Percentiles rank a stretch among this genome's conserved stretches.
Conservation (phyloP, 1,140 invertebrate genomes). For the Drosophila parvula region DNA sequence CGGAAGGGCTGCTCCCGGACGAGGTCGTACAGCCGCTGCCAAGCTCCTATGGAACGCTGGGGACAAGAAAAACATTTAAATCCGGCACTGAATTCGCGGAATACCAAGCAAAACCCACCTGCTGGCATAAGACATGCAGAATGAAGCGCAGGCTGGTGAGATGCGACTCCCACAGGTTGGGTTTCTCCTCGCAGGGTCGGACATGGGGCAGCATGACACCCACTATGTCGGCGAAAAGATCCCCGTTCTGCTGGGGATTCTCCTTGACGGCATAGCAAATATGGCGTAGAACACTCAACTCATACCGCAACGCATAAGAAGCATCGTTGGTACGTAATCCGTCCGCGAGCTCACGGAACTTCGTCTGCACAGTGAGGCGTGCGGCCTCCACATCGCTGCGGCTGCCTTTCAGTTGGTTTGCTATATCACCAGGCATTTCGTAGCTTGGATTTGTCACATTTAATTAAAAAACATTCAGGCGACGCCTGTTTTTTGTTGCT, state of each 20-base stretch:
- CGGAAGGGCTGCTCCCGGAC: slow-evolving; percentile 34
- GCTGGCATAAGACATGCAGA: slow-evolving; percentile 43
- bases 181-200: slow-evolving; percentile 25
- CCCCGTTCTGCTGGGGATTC: slow-evolving; percentile 41
- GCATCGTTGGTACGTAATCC: not conserved
- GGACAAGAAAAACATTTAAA: not conserved
- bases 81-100: not conserved
- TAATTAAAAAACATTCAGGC: slow-evolving; percentile 5
- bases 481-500: slow-evolving; percentile 42
- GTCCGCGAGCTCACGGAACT: slow-evolving; percentile 2
- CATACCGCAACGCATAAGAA: slow-evolving; percentile 16
- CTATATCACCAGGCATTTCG: slow-evolving; percentile 43
- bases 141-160: slow-evolving; percentile 58
- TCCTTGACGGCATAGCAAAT: slow-evolving; percentile 52
- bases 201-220: slow-evolving; percentile 48
- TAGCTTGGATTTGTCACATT: slow-evolving; percentile 13
- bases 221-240: slow-evolving; percentile 56
- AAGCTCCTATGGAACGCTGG: slow-evolving; percentile 31
- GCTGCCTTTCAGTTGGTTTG: slow-evolving; percentile 26
- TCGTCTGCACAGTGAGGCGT: not conserved
- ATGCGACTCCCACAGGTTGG: slow-evolving; percentile 58
- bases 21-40: slow-evolving; percentile 53
- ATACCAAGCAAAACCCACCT: slow-evolving; percentile 25
- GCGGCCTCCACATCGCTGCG: slow-evolving; percentile 30
- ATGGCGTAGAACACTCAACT: slow-evolving; percentile 42